Base-by-base conservation (phyloP, 2,888 invertebrate species). In the Rotaria magnacalcarata region DNA sequence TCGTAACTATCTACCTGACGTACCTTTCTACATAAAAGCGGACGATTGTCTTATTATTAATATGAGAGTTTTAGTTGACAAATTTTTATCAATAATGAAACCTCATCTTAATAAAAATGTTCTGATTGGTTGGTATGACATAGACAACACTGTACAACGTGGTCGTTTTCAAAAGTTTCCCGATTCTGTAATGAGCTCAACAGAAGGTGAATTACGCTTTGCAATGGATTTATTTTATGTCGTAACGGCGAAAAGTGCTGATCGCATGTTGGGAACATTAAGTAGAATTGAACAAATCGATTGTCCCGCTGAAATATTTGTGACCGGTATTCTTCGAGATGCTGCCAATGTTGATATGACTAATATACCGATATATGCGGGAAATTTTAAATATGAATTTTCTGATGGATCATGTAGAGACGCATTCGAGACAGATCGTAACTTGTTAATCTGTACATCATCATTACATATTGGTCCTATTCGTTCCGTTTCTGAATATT, bases 21-120 rank as follows among this genome's bases (percentile, higher is more conserved):
- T 24, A 41, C 11, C 21, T 21, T 80, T n/a, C 24, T 80, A 47
- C n/a, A 2, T 80, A n/a, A 80, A 80, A 80, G 47, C 80, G 0
- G 80, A 80, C 34, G 80, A 80, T n/a, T 47, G 47, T n/a, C n/a
- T 47, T 47, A 80, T 80, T n/a, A 43, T 80, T n/a, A 80, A 80
- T 80, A n/a, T 47, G n/a, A 43, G 24, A 11, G 11, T n/a, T 11
- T 7, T 80, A 5, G 80, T 10, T n/a, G 14, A 24, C n/a, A 2
- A 80, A 47, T 4, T 43, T 10, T n/a, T 80, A 21, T 47, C 80
- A n/a, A 1, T n/a, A 14, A 47, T 80, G 1, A n/a, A 80, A 47
- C 11, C 80, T 11, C 11, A 19, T 67, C 14, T 14, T 19, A 43
- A n/a, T 47, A 24, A 80, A 47, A 0, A 47, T 16, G 1, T 4